Conservation (phyloP, 2,888 invertebrate genomes). For the Melangyna quadrimaculata region DNA sequence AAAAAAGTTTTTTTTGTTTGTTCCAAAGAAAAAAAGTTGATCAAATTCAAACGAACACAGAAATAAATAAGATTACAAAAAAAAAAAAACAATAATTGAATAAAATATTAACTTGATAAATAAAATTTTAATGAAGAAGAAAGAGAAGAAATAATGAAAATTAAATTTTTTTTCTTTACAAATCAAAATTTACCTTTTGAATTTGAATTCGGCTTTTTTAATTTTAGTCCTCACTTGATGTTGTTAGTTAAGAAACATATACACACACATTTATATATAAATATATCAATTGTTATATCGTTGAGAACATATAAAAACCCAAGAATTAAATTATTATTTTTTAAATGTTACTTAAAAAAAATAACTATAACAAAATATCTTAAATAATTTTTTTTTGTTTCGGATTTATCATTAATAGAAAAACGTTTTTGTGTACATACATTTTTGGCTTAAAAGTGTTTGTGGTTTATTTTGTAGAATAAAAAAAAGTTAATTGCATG, state of each 20-base stretch:
- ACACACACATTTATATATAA: slow-evolving; percentile 43
- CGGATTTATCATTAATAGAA: background rate
- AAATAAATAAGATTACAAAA: background rate
- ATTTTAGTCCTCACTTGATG: slow-evolving; percentile 68
- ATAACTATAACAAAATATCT: background rate
- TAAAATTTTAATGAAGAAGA: slow-evolving; percentile 2
- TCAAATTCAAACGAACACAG: slow-evolving; percentile 35
- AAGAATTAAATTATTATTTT: background rate
- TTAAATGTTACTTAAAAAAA: background rate
- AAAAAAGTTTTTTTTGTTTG: slow-evolving; percentile 9
- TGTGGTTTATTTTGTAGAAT: background rate
- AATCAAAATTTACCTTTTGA: slow-evolving; percentile 70
- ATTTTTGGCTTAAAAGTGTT: slow-evolving; percentile 23
- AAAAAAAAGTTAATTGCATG: slow-evolving; percentile 55
- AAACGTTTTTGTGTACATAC: slow-evolving; percentile 37
- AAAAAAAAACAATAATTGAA: too few species aligned
- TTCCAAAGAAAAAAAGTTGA: slow-evolving; percentile 11
- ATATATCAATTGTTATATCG: slow-evolving; percentile 52
- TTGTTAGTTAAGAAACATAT: slow-evolving; percentile 55
- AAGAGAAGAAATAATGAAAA: slow-evolving; percentile 34
- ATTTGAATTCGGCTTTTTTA: slow-evolving; percentile 69
- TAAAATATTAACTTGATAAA: background rate
- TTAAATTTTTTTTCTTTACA: slow-evolving; percentile 28
- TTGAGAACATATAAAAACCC: slow-evolving; percentile 9
- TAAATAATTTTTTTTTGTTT: background rate